These are phyloP conservation scores for Drosophila teissieri DNA, from an alignment of 1,140 invertebrate genomes.

Conservation along the genomic window DNA sequence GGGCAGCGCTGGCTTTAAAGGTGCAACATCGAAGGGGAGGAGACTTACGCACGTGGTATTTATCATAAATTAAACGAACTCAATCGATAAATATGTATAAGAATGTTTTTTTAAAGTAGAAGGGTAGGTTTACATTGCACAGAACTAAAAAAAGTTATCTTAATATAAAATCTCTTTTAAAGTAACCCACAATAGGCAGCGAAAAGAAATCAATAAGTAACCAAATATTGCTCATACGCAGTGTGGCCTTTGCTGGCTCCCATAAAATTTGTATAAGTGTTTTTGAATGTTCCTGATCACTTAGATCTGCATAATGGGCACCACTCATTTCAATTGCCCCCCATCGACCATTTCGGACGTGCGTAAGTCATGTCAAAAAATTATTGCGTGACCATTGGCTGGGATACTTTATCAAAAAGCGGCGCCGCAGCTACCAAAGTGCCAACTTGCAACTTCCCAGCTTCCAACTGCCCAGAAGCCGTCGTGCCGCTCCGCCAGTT, in stretches of 20 bases:
- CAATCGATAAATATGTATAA: too few species aligned
- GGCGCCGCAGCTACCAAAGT: conserved; percentile 21
- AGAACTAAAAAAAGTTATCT: too few species aligned
- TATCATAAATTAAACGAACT: background rate
- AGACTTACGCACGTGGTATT: background rate
- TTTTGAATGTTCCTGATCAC: conserved; percentile 6
- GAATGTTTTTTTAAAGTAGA: background rate
- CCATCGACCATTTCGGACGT: conserved; percentile 38
- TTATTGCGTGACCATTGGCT: conserved; percentile 60
- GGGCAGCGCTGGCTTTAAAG: conserved; percentile 29
- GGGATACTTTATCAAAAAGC: conserved; percentile 53
- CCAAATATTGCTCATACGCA: conserved; percentile 1
- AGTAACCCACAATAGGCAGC: background rate
- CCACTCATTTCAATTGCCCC: conserved; percentile 29
- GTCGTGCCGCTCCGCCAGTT: conserved; percentile 34
- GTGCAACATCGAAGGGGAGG: conserved; percentile 11
- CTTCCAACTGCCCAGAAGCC: conserved; percentile 26
- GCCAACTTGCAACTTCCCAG: conserved; percentile 20
- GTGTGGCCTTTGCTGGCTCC: conserved; percentile 15
- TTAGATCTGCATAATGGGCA: conserved; percentile 23
- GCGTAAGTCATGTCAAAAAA: conserved; percentile 66
- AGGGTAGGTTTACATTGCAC: too few species aligned
- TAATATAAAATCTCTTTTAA: background rate
- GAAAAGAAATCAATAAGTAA: background rate
- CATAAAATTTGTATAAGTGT: conserved; percentile 15